Percentiles rank a stretch among this genome's conserved stretches.
These are phyloP conservation scores for Sebastes miniatus DNA, from an alignment of 2,797 vertebrate species.

Conservation along the genomic window DNA sequence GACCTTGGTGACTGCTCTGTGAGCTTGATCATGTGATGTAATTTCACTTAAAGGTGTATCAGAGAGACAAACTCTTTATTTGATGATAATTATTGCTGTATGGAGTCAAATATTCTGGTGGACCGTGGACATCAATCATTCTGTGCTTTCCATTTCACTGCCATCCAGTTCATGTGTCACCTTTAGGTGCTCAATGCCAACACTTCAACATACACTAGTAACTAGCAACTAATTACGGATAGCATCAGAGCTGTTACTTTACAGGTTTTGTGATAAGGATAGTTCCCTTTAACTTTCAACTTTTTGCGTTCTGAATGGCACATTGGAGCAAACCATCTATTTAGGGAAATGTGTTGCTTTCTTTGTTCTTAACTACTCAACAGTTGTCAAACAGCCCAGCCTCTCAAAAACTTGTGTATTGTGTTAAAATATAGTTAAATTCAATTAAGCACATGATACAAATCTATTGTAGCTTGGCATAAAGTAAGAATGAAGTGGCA, in stretches of 20 bases:
- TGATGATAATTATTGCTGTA: neutral
- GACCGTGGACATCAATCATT: neutral
- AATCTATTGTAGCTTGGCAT: neutral
- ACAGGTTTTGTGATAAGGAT: neutral
- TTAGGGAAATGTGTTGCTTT: neutral
- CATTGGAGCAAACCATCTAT: neutral
- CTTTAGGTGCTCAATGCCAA: neutral
- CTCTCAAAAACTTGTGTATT: neutral
- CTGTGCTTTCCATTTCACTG: neutral
- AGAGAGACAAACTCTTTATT: neutral
- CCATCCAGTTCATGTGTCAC: neutral
- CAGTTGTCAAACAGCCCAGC: neutral
- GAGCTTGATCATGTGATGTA: neutral
- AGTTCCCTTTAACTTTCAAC: neutral
- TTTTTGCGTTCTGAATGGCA: neutral
- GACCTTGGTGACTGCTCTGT: accelerated
- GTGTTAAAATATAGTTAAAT: neutral
- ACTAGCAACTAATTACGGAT: too few relatives aligned
- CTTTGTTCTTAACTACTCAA: neutral
- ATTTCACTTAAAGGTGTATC: neutral
- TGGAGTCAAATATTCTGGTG: neutral
- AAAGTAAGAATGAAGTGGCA: neutral
- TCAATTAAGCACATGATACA: neutral
- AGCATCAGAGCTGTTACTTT: neutral
- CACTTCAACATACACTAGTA: neutral